phyloP scores from a whole-genome alignment of 2,888 invertebrate species.

The Cheilosia variabilis region DNA sequence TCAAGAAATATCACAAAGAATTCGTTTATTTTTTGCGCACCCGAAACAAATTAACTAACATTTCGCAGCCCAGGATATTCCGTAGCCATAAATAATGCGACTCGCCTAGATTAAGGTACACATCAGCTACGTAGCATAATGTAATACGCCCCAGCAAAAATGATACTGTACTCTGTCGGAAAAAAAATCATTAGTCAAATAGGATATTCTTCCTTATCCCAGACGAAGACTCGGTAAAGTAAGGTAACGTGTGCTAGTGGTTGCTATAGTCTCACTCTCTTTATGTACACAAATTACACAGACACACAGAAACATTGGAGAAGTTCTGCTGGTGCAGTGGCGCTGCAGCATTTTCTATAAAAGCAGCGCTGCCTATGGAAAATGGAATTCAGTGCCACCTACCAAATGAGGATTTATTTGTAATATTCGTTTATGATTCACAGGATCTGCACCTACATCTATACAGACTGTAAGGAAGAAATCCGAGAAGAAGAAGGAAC shows the following conservation, averaged over 20 bases:
- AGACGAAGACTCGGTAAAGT: neutral
- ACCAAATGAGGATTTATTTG: slow-evolving; percentile 38
- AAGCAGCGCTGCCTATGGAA: slow-evolving; percentile 15
- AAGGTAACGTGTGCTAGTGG: too few species aligned
- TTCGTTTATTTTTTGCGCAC: slow-evolving; percentile 33
- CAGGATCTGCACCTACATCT: neutral
- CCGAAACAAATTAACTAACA: slow-evolving; percentile 64
- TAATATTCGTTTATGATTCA: slow-evolving; percentile 11
- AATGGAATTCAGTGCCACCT: neutral
- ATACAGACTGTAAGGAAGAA: neutral
- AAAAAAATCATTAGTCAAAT: slow-evolving; percentile 64
- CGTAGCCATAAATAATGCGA: slow-evolving; percentile 29
- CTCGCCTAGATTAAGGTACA: slow-evolving; percentile 49
- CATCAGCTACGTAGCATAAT: slow-evolving; percentile 49
- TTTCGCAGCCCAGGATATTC: slow-evolving; percentile 21
- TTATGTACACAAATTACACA: neutral
- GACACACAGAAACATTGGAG: slow-evolving; percentile 16
- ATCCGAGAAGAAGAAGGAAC: neutral
- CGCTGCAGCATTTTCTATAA: slow-evolving; percentile 19
- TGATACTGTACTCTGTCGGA: slow-evolving; percentile 8
- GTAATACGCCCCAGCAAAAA: slow-evolving; percentile 50
- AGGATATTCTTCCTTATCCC: slow-evolving; percentile 33
- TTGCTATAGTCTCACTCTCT: too few species aligned
- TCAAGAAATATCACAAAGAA: slow-evolving; percentile 43
- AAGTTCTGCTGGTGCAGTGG: slow-evolving; percentile 5